Conservation (phyloP, 2,113 vertebrate species). For the Phyllopteryx taeniolatus region DNA sequence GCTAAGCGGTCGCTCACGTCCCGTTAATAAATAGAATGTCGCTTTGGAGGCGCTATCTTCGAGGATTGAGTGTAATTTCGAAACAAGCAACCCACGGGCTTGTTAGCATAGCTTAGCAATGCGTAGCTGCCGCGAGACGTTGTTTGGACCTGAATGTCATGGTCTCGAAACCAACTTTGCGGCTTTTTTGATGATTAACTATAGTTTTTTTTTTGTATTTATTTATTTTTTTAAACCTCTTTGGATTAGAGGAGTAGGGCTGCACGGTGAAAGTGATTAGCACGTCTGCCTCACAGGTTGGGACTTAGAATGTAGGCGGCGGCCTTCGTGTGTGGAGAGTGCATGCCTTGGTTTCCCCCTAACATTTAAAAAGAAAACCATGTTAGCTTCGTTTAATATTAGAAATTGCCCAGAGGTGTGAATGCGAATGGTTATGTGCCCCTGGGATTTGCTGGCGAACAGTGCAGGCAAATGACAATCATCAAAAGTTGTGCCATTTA, state of each 20-base stretch:
- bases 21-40: neutral
- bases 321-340: neutral
- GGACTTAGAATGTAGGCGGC: neutral
- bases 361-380: too few relatives aligned
- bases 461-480: too few relatives aligned
- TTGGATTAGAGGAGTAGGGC: neutral
- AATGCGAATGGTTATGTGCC: too few relatives aligned
- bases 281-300: neutral
- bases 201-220: neutral
- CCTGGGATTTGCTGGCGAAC: too few relatives aligned
- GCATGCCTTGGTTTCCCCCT: neutral
- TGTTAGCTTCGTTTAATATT: too few relatives aligned
- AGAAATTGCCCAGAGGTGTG: too few relatives aligned
- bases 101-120: neutral
- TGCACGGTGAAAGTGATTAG: neutral
- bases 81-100: neutral
- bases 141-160: neutral
- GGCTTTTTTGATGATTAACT: neutral
- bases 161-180: neutral
- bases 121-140: neutral
- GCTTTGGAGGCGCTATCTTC: neutral
- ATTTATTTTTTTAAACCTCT: too few relatives aligned
- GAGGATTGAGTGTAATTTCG: neutral
- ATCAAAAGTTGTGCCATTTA: too few relatives aligned
- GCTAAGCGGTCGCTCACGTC: neutral